Percentiles rank a stretch among this genome's conserved stretches.
phyloP scores from a whole-genome alignment of 2,888 invertebrate species.

The Macaria notata region DNA sequence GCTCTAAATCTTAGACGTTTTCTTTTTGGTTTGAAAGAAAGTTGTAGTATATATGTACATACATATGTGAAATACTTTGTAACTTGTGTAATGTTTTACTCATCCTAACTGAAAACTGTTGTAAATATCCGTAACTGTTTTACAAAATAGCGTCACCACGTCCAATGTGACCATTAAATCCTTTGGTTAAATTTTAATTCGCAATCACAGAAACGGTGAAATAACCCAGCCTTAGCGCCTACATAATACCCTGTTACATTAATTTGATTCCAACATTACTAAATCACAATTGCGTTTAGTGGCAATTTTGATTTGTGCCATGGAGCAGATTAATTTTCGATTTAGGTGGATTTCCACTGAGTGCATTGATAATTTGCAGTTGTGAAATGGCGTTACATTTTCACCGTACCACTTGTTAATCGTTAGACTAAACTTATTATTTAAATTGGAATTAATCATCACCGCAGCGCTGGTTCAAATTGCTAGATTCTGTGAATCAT shows the following conservation, averaged over 20 bases:
- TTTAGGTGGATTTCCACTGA: conserved; percentile 30
- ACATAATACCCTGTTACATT: conserved; percentile 26
- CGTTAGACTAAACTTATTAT: conserved; percentile 11
- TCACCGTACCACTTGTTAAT: conserved; percentile 9
- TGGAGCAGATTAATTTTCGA: conserved; percentile 34
- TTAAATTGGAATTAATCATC: conserved; percentile 7
- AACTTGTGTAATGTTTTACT: no score
- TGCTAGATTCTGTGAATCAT: background rate
- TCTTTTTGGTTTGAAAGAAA: no score
- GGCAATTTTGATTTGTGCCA: conserved; percentile 34
- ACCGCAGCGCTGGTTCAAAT: background rate
- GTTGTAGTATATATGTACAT: no score
- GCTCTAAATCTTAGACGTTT: no score
- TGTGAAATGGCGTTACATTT: conserved; percentile 18
- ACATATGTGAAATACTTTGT: no score
- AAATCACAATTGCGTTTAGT: conserved; percentile 35
- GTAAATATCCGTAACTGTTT: no score
- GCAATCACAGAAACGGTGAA: conserved; percentile 24
- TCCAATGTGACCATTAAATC: background rate
- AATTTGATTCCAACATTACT: conserved; percentile 29
- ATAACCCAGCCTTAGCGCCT: conserved; percentile 13
- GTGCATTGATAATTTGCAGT: conserved; percentile 26
- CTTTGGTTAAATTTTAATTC: conserved; percentile 17
- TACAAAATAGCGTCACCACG: background rate
- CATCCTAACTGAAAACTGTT: no score